phyloP scores from a whole-genome alignment of 2,797 vertebrate genomes.

The Syngnathus acus region DNA sequence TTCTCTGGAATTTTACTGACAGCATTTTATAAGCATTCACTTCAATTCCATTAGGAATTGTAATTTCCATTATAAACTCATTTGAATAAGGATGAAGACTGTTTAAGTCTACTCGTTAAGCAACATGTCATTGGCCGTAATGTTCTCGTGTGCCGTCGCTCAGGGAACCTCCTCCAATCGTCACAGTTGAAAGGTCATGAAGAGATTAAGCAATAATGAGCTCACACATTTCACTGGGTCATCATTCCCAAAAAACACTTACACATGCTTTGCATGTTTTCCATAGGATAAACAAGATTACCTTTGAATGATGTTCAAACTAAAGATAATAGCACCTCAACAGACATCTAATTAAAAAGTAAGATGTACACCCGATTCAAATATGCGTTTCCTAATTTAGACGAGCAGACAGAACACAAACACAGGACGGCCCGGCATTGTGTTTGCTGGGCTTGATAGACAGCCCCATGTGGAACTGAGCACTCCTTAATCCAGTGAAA shows the following conservation, averaged over 20 bases:
- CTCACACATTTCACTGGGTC: slow-evolving; percentile 21
- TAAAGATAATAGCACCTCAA: not conserved
- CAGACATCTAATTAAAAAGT: not conserved
- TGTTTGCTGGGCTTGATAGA: slow-evolving; percentile 56
- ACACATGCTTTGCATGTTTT: not conserved
- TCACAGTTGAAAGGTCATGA: slow-evolving; percentile 40
- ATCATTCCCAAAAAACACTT: slow-evolving; percentile 3
- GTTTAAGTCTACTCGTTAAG: not conserved
- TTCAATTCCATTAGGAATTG: not conserved
- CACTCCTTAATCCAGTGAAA: slow-evolving; percentile 50
- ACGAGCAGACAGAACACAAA: slow-evolving; percentile 27
- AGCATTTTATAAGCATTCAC: not conserved
- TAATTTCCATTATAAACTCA: not conserved
- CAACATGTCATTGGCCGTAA: slow-evolving; percentile 8
- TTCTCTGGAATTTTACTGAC: too few species aligned
- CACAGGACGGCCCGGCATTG: slow-evolving; percentile 28
- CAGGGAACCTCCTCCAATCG: slow-evolving; percentile 31
- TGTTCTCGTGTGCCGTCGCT: slow-evolving; percentile 7
- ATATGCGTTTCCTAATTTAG: slow-evolving; percentile 17
- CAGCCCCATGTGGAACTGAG: slow-evolving; percentile 59
- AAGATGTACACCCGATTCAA: not conserved
- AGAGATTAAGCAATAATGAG: slow-evolving; percentile 36
- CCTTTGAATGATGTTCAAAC: not conserved
- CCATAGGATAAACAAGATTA: not conserved
- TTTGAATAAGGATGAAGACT: not conserved